Base-by-base conservation (phyloP, 1,140 invertebrate genomes). In the Heterodera carotae region DNA sequence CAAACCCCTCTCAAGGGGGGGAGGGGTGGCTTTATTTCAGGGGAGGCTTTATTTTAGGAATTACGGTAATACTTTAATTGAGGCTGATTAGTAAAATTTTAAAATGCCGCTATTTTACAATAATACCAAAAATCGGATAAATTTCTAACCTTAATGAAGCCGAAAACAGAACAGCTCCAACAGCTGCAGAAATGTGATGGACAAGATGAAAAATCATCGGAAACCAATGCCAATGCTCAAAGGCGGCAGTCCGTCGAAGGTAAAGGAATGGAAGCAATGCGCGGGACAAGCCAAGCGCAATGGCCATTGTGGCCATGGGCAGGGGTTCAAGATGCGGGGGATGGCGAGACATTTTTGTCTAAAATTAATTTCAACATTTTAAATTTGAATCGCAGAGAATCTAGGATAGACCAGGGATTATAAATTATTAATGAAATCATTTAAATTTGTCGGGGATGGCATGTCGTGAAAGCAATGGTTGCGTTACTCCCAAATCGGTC, bases 181-280 rank as follows among this genome's bases (percentile, higher is more conserved):
- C 29, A 34, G 29, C 31, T 1, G 62, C 62, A 7, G 62, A 66
- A 34, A 27, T 10, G 62, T 66, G 25, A 22, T 66, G 62, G n/a
- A 29, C 62, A 12, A 66, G 25, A 27, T 66, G 62, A n/a, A 1
- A 29, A 34, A 29, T 0, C 25, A 66, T 18, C 62, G 27, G 29
- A 34, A 66, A 29, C 62, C 27, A 66, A 34, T 66, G 62, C 62
- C 15, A 34, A 29, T 66, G 62, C 6, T 56, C 48, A 56, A 56
- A 5, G 48, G 15, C 48, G 22, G 12, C 12, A n/a, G 12, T 4
- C 22, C 0, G 12, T 56, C 48, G 48, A 4, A 66, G 62, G 29
- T 15, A 66, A 29, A 66, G 62, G 10, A 66, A 34, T n/a, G 62
- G 62, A 22, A 66, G 29, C 62, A 66, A 34, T 31, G 29, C 62